phyloP scores from a whole-genome alignment of 2,888 invertebrate genomes.

The Scotopteryx bipunctaria region DNA sequence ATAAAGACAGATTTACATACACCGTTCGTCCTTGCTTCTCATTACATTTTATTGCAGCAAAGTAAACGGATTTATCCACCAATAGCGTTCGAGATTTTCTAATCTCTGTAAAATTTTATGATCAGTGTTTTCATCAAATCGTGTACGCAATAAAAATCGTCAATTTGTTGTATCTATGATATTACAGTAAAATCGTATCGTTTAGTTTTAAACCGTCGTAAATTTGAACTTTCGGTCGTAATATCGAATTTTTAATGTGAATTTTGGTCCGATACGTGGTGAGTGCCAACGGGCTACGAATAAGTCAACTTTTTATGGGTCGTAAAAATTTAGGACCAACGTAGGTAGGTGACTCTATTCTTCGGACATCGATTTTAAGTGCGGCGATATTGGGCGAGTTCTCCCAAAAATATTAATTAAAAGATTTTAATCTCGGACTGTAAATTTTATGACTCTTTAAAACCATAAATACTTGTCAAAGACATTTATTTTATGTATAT shows the following conservation, averaged over 20 bases:
- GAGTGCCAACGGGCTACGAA: constrained; percentile 58
- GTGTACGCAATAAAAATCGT: constrained; percentile 53
- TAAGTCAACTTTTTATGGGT: constrained; percentile 79
- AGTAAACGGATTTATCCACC: constrained; percentile 33
- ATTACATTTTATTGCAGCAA: constrained; percentile 25
- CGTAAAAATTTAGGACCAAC: constrained; percentile 75
- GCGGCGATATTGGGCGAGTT: constrained; percentile 47
- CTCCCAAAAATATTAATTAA: constrained; percentile 53
- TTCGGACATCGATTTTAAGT: constrained; percentile 57
- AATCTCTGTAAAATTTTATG: constrained; percentile 53
- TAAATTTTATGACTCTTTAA: constrained; percentile 49
- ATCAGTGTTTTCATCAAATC: constrained; percentile 61
- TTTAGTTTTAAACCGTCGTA: constrained; percentile 73
- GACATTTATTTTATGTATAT: constrained; percentile 39
- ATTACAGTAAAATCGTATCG: constrained; percentile 56
- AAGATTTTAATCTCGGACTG: constrained; percentile 55
- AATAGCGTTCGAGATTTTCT: constrained; percentile 33
- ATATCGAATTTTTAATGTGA: constrained; percentile 74
- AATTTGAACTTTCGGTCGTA: constrained; percentile 79
- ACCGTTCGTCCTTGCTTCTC: constrained; percentile 23
- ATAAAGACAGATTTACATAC: constrained; percentile 19
- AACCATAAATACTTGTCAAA: constrained; percentile 52
- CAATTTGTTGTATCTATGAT: constrained; percentile 56
- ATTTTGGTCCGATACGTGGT: constrained; percentile 55
- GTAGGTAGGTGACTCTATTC: constrained; percentile 64